Evolutionary conservation across 2,888 invertebrate genomes (phyloP), one percentile per base, ranked within the genome.

Genomic region (Pomacea canaliculata): DNA sequence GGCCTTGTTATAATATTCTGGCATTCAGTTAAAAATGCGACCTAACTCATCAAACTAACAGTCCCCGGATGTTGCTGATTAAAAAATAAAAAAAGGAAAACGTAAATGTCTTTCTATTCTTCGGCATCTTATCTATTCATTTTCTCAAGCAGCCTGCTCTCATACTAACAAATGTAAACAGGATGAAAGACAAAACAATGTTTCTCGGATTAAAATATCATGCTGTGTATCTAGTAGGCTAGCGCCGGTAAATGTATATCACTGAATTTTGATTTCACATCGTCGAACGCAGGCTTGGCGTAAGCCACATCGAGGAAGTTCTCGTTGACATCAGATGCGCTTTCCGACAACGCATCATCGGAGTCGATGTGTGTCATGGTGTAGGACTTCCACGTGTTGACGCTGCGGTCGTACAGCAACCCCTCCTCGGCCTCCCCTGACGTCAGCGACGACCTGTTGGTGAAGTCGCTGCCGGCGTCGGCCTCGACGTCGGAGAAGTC

Each of bases 301-400:
- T 75, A 77, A 16, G 60, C 27, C 10, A 70, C 70, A 12, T 79
- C 77, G 8, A 78, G 46, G 60, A 76, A 73, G 65, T 81, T 81
- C 51, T 81, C 81, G 60, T 81, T 81, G 48, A 81, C 75, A 56
- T 81, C 81, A 16, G 79, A 79, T 5, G 77, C 74, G n/a, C 76
- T 76, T n/a, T 79, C 79, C 0, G 79, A 79, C 12, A 79, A 73
- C 16, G 76, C 70, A 46, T 79, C 79, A 63, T 81, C 81, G 1
- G 78, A 76, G 59, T 79, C 78, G n/a, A 78, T 76, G 65, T 79
- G 79, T 10, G 78, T 75, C 60, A 79, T 62, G 16, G 76, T 74
- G 73, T 78, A 81, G 9, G 76, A 74, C 13, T 73, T 81, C 81
- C 81, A 81, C 7, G 81, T 76, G 51, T 79, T 81, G 46, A 79